Evolutionary conservation across 1,140 invertebrate genomes (phyloP).

Genomic region (Orchestia grillus): DNA sequence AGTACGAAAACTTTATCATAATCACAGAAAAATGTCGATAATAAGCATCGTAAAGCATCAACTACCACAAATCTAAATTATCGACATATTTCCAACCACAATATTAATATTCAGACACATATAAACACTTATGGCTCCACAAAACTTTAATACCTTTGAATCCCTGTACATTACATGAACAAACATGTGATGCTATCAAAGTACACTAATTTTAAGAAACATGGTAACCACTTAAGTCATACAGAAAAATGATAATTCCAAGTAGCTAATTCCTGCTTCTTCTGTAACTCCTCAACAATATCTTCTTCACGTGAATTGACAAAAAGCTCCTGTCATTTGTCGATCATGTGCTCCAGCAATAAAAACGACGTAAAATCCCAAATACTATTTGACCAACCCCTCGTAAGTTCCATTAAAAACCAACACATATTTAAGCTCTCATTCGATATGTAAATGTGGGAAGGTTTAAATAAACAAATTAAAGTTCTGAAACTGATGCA

Average conservation of each 20-base stretch:
- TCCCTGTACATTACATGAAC: too few relatives aligned
- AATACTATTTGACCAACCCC: neutral
- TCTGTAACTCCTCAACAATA: neutral
- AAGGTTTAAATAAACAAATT: neutral
- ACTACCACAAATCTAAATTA: too few relatives aligned
- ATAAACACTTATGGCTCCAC: too few relatives aligned
- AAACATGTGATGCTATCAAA: neutral
- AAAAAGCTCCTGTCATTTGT: neutral
- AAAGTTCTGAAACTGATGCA: neutral
- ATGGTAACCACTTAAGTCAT: neutral
- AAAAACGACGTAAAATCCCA: neutral
- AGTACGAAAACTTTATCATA: neutral
- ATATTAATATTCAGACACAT: too few relatives aligned
- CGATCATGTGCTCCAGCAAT: neutral
- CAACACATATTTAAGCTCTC: neutral
- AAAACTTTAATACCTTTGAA: too few relatives aligned
- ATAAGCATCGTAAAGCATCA: neutral
- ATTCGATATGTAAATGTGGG: neutral
- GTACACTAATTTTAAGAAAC: neutral
- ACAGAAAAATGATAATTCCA: neutral
- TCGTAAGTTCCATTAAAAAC: neutral
- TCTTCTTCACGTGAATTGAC: neutral
- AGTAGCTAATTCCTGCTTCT: neutral
- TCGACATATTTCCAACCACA: too few relatives aligned
- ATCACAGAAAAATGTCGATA: neutral